A percentile compares a stretch with the other conserved stretches of the same genome.
These are phyloP conservation scores for Platysternon megacephalum DNA, from an alignment of 2,113 vertebrate species.

Conservation along the genomic window DNA sequence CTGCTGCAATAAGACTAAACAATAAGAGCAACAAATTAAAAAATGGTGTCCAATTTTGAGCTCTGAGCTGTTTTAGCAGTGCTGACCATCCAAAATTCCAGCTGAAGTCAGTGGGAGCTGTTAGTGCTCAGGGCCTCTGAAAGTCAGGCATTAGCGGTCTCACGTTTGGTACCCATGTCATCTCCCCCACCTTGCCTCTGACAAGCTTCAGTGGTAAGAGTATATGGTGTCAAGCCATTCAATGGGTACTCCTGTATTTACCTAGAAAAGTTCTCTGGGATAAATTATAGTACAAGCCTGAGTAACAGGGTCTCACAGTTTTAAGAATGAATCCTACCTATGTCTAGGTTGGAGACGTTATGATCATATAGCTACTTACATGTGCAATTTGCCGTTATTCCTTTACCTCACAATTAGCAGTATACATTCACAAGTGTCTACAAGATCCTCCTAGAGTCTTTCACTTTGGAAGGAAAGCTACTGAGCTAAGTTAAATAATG, in stretches of 20 bases:
- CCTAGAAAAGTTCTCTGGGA: neutral
- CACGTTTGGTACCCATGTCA: too few relatives aligned
- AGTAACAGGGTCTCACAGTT: fast-evolving
- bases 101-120: neutral
- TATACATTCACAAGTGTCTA: neutral
- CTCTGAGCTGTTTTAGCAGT: neutral
- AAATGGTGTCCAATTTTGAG: neutral
- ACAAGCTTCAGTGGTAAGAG: neutral
- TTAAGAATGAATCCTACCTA: neutral
- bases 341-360: fast-evolving
- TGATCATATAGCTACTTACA: fast-evolving
- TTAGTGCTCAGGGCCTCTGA: neutral
- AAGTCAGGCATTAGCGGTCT: neutral
- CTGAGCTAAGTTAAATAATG: neutral
- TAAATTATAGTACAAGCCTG: neutral
- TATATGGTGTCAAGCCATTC: neutral
- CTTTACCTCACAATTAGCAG: neutral
- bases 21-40: neutral
- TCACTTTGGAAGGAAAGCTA: neutral
- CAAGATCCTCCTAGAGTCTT: neutral
- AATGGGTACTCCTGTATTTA: neutral
- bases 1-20: neutral
- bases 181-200: neutral
- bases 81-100: neutral
- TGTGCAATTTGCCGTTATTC: fast-evolving